These are phyloP conservation scores for Lepus townsendii DNA, from an alignment of 2,797 vertebrate genomes.

Conservation along the genomic window DNA sequence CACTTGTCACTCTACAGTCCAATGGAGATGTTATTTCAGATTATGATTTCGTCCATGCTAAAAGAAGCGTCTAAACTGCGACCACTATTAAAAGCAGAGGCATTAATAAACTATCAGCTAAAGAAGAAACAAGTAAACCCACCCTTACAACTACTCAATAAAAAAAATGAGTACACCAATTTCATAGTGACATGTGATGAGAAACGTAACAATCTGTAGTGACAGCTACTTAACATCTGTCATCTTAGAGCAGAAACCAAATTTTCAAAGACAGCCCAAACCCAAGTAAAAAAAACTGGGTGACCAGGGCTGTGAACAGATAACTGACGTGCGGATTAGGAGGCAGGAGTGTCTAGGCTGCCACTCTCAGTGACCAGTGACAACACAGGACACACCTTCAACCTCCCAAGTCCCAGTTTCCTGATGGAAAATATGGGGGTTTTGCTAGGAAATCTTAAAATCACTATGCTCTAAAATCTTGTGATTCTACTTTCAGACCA, in stretches of 20 bases:
- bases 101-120: slow-evolving; percentile 14
- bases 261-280: not conserved
- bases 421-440: slow-evolving; percentile 4
- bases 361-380: not conserved
- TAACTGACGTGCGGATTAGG: not conserved
- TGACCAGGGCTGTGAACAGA: not conserved
- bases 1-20: not conserved
- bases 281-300: not conserved
- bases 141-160: slow-evolving; percentile 6
- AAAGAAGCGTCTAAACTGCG: slow-evolving; percentile 44
- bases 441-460: slow-evolving; percentile 5
- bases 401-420: not conserved
- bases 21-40: not conserved
- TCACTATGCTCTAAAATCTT: slow-evolving; percentile 29
- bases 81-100: slow-evolving; percentile 12
- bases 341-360: not conserved
- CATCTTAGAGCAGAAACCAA: not conserved
- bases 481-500: slow-evolving; percentile 48
- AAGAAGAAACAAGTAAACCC: not conserved
- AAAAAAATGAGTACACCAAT: not conserved
- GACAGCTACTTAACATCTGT: not conserved
- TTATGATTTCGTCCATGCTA: not conserved
- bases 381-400: not conserved
- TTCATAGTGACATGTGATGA: not conserved
- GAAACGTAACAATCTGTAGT: not conserved